Conservation (phyloP, 2,888 invertebrate species). For the Leucania comma region DNA sequence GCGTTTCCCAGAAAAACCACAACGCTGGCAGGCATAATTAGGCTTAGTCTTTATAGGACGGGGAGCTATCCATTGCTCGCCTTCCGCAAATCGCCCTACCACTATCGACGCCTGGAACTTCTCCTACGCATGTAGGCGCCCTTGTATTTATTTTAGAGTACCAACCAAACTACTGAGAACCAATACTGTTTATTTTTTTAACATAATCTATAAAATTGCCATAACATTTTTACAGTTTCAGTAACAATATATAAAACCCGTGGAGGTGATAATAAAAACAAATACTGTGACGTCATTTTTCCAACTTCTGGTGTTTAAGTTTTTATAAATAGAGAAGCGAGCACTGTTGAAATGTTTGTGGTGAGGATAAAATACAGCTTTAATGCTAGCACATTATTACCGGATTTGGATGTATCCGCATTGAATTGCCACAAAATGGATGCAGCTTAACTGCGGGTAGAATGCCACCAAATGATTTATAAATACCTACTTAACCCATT, state of each 20-base stretch:
- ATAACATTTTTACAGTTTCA: conserved; percentile 49
- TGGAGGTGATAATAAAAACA: conserved; percentile 39
- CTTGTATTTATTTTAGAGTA: conserved; percentile 22
- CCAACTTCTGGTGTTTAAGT: conserved; percentile 21
- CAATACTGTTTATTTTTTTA: conserved; percentile 48
- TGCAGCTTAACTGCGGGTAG: background rate
- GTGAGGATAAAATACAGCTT: conserved; percentile 22
- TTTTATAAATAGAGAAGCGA: conserved; percentile 33
- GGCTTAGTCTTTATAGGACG: too few relatives aligned
- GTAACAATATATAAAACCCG: conserved; percentile 41
- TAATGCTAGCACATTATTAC: conserved; percentile 1
- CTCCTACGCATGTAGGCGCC: background rate
- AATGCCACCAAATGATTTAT: background rate
- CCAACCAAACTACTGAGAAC: conserved; percentile 9
- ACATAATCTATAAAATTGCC: conserved; percentile 39
- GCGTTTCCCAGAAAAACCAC: too few relatives aligned
- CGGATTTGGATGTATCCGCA: conserved; percentile 30
- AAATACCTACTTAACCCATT: too few relatives aligned
- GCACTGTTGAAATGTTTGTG: conserved; percentile 22
- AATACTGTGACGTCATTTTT: conserved; percentile 36
- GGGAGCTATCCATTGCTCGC: too few relatives aligned
- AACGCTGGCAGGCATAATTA: too few relatives aligned
- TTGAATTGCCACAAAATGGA: conserved; percentile 8
- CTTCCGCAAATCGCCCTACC: too few relatives aligned
- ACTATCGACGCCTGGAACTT: too few relatives aligned